Evolutionary conservation across 2,113 vertebrate species (phyloP), one percentile per base, ranked within the genome.

Genomic region (Amia ocellicauda): DNA sequence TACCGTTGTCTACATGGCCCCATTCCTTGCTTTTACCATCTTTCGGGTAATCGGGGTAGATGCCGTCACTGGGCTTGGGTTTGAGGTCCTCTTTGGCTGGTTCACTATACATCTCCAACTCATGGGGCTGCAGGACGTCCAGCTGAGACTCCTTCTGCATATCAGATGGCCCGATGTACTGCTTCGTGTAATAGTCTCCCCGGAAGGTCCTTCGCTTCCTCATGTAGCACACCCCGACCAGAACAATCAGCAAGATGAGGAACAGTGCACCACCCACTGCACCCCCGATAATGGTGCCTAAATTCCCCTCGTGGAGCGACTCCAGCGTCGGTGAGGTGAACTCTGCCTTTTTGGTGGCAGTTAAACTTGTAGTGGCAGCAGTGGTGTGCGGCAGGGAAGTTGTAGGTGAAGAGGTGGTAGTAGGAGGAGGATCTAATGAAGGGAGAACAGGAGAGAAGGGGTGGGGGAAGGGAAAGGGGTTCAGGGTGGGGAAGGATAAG

Each of bases 171-270:
- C 94, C 93, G 86, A 95, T 87, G 89, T 98, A 99, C 87, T 94
- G 97, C 79, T 99, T 98, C 80, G 97, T 97, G 88, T 98, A 99
- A 84, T 99, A 99, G 88, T 99, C 94, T 24, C 97, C 97, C 36
- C 95, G 87, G 81, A 99, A 99, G 69, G 94, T 99, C 74, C 94
- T 83, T 62, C 94, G 92, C 82, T 91, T 91, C 73, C 90, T 91
- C 88, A 94, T 92, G 85, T 79, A 96, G 79, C 92, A 86, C 59
- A 77, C 74, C 68, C 87, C 92, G 52, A 83, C 90, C 60, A 96
- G 75, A 60, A 93, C 79, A 83, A 93, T 85, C 56, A 95, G 71
- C 68, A 99, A 89, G 19, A 92, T 85, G 79, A 99, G 68, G 69
- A 98, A 89, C 29, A 98, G 87, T 43, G 91, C 80, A 72, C 96